Conservation (phyloP, 2,888 invertebrate genomes). For the Parnassius smintheus region DNA sequence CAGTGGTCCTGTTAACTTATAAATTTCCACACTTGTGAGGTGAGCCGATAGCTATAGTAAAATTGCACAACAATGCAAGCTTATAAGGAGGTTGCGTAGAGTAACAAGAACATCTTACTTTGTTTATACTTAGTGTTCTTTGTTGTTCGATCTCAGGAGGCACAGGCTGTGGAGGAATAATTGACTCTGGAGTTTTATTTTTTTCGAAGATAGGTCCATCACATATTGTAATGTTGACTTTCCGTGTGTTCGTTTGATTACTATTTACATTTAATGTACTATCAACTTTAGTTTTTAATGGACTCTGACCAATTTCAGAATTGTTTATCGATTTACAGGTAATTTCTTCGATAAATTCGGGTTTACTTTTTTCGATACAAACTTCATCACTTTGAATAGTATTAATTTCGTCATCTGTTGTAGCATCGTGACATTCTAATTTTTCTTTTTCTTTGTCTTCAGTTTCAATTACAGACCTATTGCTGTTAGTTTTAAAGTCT, state of each 20-base stretch:
- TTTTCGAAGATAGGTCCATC: conserved; percentile 59
- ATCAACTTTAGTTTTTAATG: conserved; percentile 56
- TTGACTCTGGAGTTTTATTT: conserved; percentile 61
- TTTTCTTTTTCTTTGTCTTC: conserved; percentile 34
- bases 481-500: conserved; percentile 76
- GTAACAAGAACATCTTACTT: conserved; percentile 75
- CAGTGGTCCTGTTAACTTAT: too few relatives aligned
- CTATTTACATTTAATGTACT: conserved; percentile 51
- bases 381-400: conserved; percentile 22
- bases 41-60: background rate
- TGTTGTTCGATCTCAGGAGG: conserved; percentile 93
- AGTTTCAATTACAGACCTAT: conserved; percentile 40
- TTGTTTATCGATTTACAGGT: conserved; percentile 30
- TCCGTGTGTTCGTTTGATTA: conserved; percentile 52
- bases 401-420: conserved; percentile 30
- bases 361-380: conserved; percentile 31
- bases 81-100: background rate
- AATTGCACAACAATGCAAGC: background rate
- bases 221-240: conserved; percentile 67
- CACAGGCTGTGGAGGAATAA: conserved; percentile 85
- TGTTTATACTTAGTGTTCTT: conserved; percentile 89
- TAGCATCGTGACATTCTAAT: conserved; percentile 26
- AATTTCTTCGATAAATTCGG: conserved; percentile 31
- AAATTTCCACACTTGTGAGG: too few relatives aligned
- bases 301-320: conserved; percentile 30